Evolutionary conservation across 2,888 invertebrate species (phyloP).

Genomic region (Drosophila borborema): DNA sequence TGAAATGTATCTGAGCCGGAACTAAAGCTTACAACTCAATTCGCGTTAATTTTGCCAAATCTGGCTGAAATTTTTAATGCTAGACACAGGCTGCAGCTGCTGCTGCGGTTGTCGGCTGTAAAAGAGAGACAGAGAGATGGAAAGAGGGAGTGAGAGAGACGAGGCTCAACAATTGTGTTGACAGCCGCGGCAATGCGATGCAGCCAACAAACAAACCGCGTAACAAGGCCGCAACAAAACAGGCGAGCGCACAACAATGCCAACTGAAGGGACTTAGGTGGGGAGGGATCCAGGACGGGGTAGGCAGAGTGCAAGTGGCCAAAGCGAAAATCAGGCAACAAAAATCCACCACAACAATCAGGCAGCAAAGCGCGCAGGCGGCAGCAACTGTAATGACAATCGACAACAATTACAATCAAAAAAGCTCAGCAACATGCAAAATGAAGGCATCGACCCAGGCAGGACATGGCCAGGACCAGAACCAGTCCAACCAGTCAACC

Average conservation of each 20-base stretch:
- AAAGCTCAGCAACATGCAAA: conserved; percentile 69
- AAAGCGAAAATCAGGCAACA: conserved; percentile 65
- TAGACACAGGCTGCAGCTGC: conserved; percentile 15
- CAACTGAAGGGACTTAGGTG: background rate
- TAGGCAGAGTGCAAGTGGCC: background rate
- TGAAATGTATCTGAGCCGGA: conserved; percentile 53
- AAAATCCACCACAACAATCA: conserved; percentile 66
- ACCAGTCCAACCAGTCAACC: conserved; percentile 33
- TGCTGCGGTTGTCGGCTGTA: conserved; percentile 21
- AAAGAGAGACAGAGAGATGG: conserved; percentile 2
- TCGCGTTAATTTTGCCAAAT: conserved; percentile 68
- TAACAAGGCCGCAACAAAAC: conserved; percentile 79
- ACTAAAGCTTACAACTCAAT: conserved; percentile 64
- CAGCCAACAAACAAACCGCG: conserved; percentile 78
- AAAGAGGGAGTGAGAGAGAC: background rate
- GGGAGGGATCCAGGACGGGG: background rate
- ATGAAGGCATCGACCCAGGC: conserved; percentile 49
- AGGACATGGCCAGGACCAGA: conserved; percentile 2
- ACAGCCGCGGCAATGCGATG: conserved; percentile 74
- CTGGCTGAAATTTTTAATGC: conserved; percentile 60
- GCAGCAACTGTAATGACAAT: conserved; percentile 77
- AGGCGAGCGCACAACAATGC: conserved; percentile 64
- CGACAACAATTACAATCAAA: conserved; percentile 81
- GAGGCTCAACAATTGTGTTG: conserved; percentile 68
- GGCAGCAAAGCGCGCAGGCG: conserved; percentile 40